Conservation (phyloP, 2,888 invertebrate species). For the Nebria salina region DNA sequence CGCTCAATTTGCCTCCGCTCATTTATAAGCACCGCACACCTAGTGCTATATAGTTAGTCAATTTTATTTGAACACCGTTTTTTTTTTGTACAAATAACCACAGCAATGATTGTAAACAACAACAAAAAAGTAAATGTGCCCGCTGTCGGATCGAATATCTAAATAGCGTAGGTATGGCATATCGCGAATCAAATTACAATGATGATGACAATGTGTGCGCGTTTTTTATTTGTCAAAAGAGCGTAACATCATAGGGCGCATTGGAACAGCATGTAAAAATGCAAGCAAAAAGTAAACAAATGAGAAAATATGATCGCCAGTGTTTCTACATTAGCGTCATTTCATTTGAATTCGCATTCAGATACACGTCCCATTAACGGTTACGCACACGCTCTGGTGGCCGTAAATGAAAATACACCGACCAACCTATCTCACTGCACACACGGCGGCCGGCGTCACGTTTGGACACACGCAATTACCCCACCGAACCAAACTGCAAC, state of each 20-base stretch:
- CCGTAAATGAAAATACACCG: background rate
- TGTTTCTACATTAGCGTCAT: constrained; percentile 37
- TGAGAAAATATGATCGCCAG: constrained; percentile 36
- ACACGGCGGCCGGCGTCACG: background rate
- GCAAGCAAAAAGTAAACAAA: constrained; percentile 10
- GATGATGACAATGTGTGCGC: constrained; percentile 18
- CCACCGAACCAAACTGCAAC: background rate
- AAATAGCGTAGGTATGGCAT: background rate
- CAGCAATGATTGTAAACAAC: no score
- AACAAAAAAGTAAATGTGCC: constrained; percentile 12
- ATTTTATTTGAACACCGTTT: no score
- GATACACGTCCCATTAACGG: constrained; percentile 27
- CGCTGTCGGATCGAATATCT: no score
- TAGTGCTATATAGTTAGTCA: no score
- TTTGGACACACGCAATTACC: constrained; percentile 1
- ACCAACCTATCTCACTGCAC: background rate
- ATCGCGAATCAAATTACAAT: constrained; percentile 14
- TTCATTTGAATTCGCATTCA: constrained; percentile 37
- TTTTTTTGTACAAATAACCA: no score
- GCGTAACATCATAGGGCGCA: background rate
- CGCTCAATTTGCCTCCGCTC: constrained; percentile 28
- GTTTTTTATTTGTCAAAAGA: constrained; percentile 11
- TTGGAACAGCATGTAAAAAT: background rate
- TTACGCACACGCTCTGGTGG: background rate
- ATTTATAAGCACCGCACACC: no score